phyloP scores from a whole-genome alignment of 2,888 invertebrate genomes.

The Cephus sareptanus region DNA sequence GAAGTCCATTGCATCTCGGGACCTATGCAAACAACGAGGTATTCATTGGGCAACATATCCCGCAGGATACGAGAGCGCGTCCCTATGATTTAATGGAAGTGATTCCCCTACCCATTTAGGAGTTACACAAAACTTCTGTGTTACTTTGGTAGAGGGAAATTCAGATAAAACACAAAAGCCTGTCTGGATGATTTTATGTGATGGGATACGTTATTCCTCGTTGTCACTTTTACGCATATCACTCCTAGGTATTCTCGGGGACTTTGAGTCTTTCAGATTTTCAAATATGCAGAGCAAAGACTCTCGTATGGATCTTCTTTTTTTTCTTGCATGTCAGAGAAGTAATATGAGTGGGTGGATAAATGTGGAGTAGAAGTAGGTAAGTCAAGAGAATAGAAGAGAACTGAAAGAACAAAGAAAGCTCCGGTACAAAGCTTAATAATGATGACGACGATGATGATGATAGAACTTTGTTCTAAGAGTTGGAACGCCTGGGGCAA shows the following conservation, averaged over 20 bases:
- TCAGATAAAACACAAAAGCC: background rate
- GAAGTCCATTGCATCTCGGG: slow-evolving; percentile 19
- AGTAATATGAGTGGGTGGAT: slow-evolving; percentile 3
- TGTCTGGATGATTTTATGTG: background rate
- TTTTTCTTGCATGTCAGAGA: background rate
- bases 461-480: slow-evolving; percentile 10
- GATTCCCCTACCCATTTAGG: slow-evolving; percentile 9
- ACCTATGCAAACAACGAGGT: slow-evolving; percentile 31
- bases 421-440: background rate
- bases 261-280: background rate
- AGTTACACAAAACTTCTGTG: background rate
- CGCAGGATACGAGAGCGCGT: slow-evolving; percentile 25
- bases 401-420: slow-evolving; percentile 29
- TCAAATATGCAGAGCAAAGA: background rate
- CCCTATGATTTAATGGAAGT: slow-evolving; percentile 48
- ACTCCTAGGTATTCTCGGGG: background rate
- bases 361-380: slow-evolving; percentile 11
- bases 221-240: background rate
- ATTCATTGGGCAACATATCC: slow-evolving; percentile 52
- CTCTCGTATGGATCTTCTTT: background rate
- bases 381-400: slow-evolving; percentile 14
- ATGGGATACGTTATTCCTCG: background rate
- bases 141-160: background rate
- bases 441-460: background rate
- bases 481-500: slow-evolving; percentile 10